Evolutionary conservation across 2,888 invertebrate genomes (phyloP).

Genomic region (Caenorhabditis angaria): DNA sequence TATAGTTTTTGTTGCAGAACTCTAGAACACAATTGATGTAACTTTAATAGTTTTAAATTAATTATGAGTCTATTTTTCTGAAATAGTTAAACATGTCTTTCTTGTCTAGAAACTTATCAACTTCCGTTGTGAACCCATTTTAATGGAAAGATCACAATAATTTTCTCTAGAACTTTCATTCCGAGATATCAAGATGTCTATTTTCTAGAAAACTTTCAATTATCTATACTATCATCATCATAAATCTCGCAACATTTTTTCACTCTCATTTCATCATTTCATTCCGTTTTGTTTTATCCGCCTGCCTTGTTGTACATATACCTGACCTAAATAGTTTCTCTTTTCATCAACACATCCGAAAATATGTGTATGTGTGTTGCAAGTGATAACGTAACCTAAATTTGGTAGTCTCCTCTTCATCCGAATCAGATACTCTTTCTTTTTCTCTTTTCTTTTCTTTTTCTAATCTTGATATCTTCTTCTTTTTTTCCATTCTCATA

Average conservation of each 20-base stretch:
- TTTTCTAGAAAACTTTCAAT: too few species aligned
- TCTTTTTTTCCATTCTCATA: not conserved
- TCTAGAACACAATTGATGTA: too few species aligned
- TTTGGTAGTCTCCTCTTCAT: conserved; percentile 20
- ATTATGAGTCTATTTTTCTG: too few species aligned
- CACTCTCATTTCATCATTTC: not conserved
- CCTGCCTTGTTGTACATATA: not conserved
- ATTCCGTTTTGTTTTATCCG: not conserved
- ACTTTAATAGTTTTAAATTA: too few species aligned
- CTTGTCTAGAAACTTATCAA: too few species aligned
- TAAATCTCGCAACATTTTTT: conserved; percentile 4
- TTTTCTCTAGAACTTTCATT: too few species aligned
- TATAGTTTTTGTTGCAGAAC: too few species aligned
- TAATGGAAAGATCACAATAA: too few species aligned
- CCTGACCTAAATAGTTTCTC: not conserved
- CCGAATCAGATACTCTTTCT: conserved; percentile 2
- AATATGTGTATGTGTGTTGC: conserved; percentile 13
- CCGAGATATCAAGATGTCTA: too few species aligned
- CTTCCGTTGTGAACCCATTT: too few species aligned
- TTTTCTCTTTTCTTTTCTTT: conserved; percentile 12
- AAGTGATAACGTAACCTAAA: conserved; percentile 45
- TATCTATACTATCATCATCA: too few species aligned
- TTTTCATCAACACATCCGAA: not conserved
- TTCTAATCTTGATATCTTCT: conserved; percentile 1
- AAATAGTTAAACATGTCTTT: too few species aligned